These are phyloP conservation scores for Siniperca scherzeri DNA, from an alignment of 2,797 vertebrate species.

Conservation along the genomic window DNA sequence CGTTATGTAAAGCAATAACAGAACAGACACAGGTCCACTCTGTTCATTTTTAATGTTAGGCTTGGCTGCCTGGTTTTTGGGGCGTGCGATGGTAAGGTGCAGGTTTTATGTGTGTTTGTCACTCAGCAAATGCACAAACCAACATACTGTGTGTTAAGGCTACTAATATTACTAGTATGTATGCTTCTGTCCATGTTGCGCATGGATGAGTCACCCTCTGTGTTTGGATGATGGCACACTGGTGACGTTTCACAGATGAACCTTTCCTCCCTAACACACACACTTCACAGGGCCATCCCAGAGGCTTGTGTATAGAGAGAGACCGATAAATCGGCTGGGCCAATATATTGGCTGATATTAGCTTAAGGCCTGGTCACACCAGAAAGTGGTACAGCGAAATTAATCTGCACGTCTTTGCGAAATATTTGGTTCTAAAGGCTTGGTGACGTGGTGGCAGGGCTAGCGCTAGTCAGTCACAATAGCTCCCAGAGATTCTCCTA, in stretches of 20 bases:
- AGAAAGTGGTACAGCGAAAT: not conserved
- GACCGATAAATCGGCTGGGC: no score
- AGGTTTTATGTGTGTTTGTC: constrained; percentile 77
- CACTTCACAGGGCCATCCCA: not conserved
- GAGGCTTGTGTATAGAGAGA: no score
- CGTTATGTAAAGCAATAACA: constrained; percentile 55
- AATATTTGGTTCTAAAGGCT: not conserved
- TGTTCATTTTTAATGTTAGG: not conserved
- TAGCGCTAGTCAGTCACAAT: not conserved
- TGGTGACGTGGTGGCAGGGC: not conserved
- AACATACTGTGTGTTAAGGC: constrained; percentile 11
- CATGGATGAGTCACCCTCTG: constrained; percentile 49
- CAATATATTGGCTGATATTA: no score
- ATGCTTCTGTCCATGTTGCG: constrained; percentile 8
- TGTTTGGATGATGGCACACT: constrained; percentile 20
- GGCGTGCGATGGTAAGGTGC: constrained; percentile 14
- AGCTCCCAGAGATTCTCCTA: no score
- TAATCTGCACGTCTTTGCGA: not conserved
- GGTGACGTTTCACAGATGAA: constrained; percentile 16
- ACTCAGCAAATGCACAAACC: constrained; percentile 74
- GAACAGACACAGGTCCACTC: constrained; percentile 10
- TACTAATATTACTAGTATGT: not conserved
- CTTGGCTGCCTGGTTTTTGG: not conserved
- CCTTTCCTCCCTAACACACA: not conserved
- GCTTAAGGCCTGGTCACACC: not conserved